Conservation (phyloP, 1,140 invertebrate genomes). For the Drosophila persimilis region DNA sequence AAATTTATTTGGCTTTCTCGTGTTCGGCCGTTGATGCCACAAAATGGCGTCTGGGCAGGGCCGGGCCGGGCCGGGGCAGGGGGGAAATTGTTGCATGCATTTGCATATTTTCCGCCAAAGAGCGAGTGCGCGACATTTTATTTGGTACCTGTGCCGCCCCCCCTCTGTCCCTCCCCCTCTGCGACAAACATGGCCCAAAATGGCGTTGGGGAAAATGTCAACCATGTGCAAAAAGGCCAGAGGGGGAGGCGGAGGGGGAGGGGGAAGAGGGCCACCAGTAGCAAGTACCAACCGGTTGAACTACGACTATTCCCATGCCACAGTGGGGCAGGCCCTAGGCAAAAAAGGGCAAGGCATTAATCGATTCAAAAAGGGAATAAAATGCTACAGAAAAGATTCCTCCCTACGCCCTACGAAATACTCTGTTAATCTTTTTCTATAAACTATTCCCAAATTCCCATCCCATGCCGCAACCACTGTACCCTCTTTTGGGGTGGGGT, state of each 20-base stretch:
- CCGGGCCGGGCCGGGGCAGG: not conserved
- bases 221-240: slow-evolving; percentile 63
- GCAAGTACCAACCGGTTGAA: slow-evolving; percentile 53
- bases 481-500: no score
- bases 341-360: not conserved
- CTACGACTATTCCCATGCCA: slow-evolving; percentile 43
- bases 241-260: not conserved
- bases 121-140: slow-evolving; percentile 68
- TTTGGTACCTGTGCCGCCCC: slow-evolving; percentile 61
- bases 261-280: slow-evolving; percentile 31
- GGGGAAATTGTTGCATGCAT: slow-evolving; percentile 62
- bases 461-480: no score
- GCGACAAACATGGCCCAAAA: slow-evolving; percentile 42
- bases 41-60: slow-evolving; percentile 59
- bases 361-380: no score
- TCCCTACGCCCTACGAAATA: no score
- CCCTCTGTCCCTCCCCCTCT: not conserved
- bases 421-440: no score
- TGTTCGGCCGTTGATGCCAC: slow-evolving; percentile 52
- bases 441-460: no score
- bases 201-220: slow-evolving; percentile 61
- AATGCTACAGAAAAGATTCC: no score
- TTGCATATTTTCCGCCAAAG: slow-evolving; percentile 69
- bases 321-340: slow-evolving; percentile 5
- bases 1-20: slow-evolving; percentile 66